Evolutionary conservation across 2,797 vertebrate species (phyloP).

Genomic region (Bovichtus variegatus): DNA sequence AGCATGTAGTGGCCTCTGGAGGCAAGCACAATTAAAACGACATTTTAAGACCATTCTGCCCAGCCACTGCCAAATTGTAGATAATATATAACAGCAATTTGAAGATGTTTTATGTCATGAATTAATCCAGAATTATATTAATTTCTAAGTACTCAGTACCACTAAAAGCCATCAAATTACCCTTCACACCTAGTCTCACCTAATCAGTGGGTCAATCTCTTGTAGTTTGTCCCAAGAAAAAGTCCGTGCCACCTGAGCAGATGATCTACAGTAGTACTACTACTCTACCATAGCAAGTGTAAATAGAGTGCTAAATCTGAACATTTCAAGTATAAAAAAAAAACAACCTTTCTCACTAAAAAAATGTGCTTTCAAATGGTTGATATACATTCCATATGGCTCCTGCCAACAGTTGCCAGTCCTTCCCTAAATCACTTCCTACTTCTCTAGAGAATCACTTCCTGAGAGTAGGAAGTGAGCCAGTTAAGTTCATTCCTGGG

Average conservation of each 20-base stretch:
- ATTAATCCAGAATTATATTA: neutral
- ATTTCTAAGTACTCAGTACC: neutral
- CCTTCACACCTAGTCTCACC: neutral
- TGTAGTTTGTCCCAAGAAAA: neutral
- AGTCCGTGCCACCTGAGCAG: neutral
- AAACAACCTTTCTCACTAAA: accelerated
- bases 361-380: neutral
- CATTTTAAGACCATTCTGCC: neutral
- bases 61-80: neutral
- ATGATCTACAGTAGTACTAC: neutral
- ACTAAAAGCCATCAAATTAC: neutral
- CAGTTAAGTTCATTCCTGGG: neutral
- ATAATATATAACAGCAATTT: neutral
- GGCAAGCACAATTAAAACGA: neutral
- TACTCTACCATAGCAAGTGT: neutral
- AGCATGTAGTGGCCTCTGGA: neutral
- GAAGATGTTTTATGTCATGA: too few species aligned
- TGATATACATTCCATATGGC: neutral
- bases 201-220: neutral
- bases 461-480: neutral
- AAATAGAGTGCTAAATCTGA: too few species aligned
- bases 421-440: constrained; percentile 1
- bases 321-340: neutral
- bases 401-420: neutral
- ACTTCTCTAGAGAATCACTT: too few species aligned